phyloP scores from a whole-genome alignment of 2,888 invertebrate genomes.

The Molorchus minor region DNA sequence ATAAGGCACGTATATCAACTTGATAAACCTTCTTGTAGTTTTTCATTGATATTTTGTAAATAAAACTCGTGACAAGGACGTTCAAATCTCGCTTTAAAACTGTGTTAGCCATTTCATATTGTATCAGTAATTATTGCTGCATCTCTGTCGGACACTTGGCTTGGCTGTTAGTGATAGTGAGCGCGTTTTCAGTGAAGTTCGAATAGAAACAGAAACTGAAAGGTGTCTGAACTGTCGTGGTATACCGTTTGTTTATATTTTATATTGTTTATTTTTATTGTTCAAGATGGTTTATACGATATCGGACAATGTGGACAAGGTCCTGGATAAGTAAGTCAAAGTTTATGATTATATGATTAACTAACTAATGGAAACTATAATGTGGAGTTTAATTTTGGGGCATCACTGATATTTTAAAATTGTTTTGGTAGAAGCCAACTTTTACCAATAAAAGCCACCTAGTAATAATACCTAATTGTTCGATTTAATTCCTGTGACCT shows the following conservation, averaged over 20 bases:
- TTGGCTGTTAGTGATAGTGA: conserved; percentile 1
- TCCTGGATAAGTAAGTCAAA: conserved; percentile 35
- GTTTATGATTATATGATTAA: no score
- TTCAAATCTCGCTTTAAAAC: conserved; percentile 15
- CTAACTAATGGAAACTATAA: no score
- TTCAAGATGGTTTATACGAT: conserved; percentile 47
- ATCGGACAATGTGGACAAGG: conserved; percentile 42
- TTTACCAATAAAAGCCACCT: no score
- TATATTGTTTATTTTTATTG: neutral
- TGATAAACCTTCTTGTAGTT: conserved; percentile 1
- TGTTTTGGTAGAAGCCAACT: no score
- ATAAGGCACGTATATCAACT: no score
- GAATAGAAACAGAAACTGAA: neutral
- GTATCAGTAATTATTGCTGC: conserved; percentile 17
- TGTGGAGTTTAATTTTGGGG: no score
- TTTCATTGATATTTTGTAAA: conserved; percentile 6
- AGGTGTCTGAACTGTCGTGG: neutral
- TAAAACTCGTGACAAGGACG: conserved; percentile 22
- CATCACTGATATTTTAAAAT: no score
- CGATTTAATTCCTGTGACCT: no score
- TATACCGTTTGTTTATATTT: neutral
- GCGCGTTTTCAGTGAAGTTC: conserved; percentile 5
- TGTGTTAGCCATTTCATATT: conserved; percentile 10
- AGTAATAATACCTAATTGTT: no score
- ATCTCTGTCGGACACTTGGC: conserved; percentile 21